Evolutionary conservation across 2,113 vertebrate genomes (phyloP).

Genomic region (Rafetus swinhoei): DNA sequence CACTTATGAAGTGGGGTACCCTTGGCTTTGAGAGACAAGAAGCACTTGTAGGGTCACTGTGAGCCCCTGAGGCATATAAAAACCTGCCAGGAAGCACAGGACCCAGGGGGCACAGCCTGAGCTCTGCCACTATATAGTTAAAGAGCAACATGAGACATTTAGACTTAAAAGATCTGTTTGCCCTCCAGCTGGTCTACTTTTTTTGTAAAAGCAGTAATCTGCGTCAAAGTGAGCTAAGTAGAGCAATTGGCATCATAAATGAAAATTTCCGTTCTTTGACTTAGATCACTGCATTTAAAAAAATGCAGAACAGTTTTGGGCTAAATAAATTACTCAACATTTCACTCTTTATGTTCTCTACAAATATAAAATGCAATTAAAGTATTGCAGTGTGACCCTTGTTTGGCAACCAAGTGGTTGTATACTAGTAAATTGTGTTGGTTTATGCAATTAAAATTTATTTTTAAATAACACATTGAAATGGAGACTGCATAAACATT

Average conservation of each 20-base stretch:
- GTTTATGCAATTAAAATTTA: not conserved
- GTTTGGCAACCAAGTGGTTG: slow-evolving; percentile 15
- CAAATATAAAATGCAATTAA: not conserved
- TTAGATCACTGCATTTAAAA: not conserved
- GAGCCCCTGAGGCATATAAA: too few relatives aligned
- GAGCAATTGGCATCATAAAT: slow-evolving; percentile 41
- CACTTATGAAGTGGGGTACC: too few relatives aligned
- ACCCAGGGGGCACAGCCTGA: too few relatives aligned
- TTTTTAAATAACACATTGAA: slow-evolving; percentile 3
- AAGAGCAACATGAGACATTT: not conserved
- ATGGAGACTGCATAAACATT: not conserved
- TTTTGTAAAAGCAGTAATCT: slow-evolving; percentile 46
- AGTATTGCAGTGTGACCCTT: not conserved
- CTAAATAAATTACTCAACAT: slow-evolving; percentile 8
- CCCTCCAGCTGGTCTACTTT: slow-evolving; percentile 43
- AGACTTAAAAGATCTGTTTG: slow-evolving; percentile 29
- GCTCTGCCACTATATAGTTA: not conserved
- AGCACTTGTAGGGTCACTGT: too few relatives aligned
- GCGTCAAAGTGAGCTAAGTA: slow-evolving; percentile 58
- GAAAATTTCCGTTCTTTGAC: slow-evolving; percentile 41
- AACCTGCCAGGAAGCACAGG: too few relatives aligned
- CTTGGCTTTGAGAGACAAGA: too few relatives aligned
- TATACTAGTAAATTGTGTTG: not conserved
- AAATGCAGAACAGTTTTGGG: slow-evolving; percentile 56
- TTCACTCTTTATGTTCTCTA: slow-evolving; percentile 26